Evolutionary conservation across 2,113 vertebrate species (phyloP), one percentile per base, ranked within the genome.

Genomic region (Emydura subglobosa): DNA sequence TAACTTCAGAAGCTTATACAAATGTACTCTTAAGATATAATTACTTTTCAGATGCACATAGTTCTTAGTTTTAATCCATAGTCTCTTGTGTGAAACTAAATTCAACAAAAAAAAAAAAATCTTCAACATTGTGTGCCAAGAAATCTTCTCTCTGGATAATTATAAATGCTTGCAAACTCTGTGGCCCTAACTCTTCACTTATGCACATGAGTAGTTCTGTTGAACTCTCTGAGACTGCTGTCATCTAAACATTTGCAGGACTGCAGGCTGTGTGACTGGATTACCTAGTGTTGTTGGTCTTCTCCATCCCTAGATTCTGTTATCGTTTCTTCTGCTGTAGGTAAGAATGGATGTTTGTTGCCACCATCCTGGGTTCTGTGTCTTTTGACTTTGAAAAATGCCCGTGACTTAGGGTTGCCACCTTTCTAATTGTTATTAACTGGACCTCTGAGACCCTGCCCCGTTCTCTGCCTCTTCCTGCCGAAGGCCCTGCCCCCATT

Each of bases 231-330:
- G 74, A 78, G 74, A 19, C 24, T 78, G 25, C 74, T 78, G 3
- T 47, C 42, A 9, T 39, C 65, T 39, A 78, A 78, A 14, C 25
- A 42, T 42, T 29, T 78, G 72, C 39, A 76, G 72, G 12, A 42
- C 3, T 1, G 8, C 24, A 76, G 72, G 39, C 90, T 59, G 50
- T 5, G 6, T 91, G 85, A 78, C 91, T 95, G 87, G 59, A 72
- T 96, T 96, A 91, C 83, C 82, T 91, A 51, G 24, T 95, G 82
- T 65, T 0, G 1, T 59, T 94, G 91, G 81, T 81, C 89, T n/a
- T 90, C 88, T 84, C 72, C 61, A 50, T 87, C 86, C 84, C 91
- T 91, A 85, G 82, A 72, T 89, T 96, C 85, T 95, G 91, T 95
- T 89, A 57, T 86, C 0, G 0, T 90, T 92, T 92, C 80, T 89